These are phyloP conservation scores for Acinonyx jubatus DNA, from an alignment of 2,113 vertebrate genomes.

Conservation along the genomic window DNA sequence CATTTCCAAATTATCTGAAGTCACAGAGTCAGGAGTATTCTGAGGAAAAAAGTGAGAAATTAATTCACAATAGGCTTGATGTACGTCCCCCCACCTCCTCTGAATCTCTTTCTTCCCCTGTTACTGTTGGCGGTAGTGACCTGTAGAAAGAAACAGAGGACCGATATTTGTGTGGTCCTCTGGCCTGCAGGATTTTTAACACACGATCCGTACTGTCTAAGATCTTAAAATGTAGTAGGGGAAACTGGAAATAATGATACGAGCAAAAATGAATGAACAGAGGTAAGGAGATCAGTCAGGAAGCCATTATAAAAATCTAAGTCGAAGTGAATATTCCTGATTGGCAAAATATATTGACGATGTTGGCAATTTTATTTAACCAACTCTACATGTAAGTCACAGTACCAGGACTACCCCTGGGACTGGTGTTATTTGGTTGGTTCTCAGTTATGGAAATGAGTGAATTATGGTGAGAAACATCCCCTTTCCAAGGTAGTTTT, in stretches of 20 bases:
- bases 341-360: background rate
- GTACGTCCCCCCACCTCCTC: too few relatives aligned
- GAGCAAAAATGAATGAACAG: background rate
- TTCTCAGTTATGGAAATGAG: background rate
- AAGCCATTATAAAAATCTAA: background rate
- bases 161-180: background rate
- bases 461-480: background rate
- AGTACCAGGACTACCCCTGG: background rate
- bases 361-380: background rate
- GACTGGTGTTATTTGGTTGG: background rate
- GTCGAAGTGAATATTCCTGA: background rate
- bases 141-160: background rate
- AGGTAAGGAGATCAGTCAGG: background rate
- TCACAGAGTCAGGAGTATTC: background rate
- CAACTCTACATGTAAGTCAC: background rate
- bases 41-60: conserved; percentile 43
- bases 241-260: background rate
- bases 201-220: background rate
- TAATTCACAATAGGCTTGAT: background rate
- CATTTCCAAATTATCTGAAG: conserved; percentile 43
- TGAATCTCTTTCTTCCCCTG: background rate
- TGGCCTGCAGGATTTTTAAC: background rate
- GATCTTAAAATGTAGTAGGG: background rate
- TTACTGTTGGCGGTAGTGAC: background rate
- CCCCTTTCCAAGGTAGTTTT: background rate